Conservation (phyloP, 1,140 invertebrate genomes). For the Vollenhovia emeryi region DNA sequence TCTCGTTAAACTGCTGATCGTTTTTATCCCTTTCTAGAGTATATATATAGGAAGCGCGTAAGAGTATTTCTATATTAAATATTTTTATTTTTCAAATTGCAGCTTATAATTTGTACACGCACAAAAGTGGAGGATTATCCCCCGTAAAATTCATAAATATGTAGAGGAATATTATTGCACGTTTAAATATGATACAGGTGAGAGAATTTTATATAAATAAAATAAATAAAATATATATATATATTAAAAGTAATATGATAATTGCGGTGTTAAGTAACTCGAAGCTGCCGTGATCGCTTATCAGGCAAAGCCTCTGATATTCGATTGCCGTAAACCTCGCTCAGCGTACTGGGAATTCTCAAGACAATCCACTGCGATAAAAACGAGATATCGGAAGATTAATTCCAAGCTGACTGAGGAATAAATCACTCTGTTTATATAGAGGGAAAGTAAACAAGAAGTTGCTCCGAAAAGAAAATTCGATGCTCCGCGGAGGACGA, state of each 20-base stretch:
- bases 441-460: background rate
- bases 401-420: background rate
- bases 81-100: background rate
- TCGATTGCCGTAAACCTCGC: too few relatives aligned
- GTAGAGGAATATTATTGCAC: background rate
- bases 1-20: conserved; percentile 7
- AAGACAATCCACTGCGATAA: background rate
- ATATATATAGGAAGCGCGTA: background rate
- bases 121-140: background rate
- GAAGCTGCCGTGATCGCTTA: background rate
- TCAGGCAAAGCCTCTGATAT: background rate
- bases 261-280: background rate
- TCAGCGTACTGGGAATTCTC: too few relatives aligned
- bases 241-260: conserved; percentile 17
- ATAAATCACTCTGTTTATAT: background rate
- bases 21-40: background rate
- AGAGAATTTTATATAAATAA: conserved; percentile 4
- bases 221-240: background rate
- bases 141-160: background rate
- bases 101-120: background rate
- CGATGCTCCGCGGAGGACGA: background rate
- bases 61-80: background rate
- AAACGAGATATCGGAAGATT: background rate
- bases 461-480: background rate
- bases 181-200: background rate